Evolutionary conservation across 2,888 invertebrate species (phyloP).

Genomic region (Xanthorhoe designata): DNA sequence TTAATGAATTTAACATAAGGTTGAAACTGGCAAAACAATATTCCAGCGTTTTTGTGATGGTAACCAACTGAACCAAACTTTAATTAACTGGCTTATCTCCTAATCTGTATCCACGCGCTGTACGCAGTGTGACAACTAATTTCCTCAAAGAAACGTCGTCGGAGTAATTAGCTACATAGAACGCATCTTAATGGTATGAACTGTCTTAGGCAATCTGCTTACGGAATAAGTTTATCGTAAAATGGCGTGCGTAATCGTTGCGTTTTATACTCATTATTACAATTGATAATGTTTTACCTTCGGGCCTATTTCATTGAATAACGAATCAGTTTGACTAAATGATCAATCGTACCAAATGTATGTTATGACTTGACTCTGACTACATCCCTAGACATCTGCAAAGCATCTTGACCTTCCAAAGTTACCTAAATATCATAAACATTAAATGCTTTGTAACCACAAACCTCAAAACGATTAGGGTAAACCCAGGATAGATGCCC

Average conservation of each 20-base stretch:
- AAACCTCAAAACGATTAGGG: no score
- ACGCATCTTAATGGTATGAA: neutral
- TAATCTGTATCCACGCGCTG: neutral
- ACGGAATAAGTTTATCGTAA: neutral
- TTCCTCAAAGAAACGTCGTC: conserved; percentile 70
- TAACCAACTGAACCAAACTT: neutral
- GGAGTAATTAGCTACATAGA: conserved; percentile 41
- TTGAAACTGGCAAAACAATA: neutral
- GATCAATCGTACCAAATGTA: no score
- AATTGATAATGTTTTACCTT: no score
- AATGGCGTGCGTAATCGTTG: neutral
- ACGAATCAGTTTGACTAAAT: no score
- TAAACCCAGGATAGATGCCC: no score
- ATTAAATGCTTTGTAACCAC: no score
- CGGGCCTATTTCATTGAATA: no score
- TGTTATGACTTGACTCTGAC: no score
- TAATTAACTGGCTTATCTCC: neutral
- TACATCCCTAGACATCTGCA: no score
- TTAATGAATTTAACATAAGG: neutral
- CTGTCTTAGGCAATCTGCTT: neutral
- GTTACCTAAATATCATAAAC: no score
- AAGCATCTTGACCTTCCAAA: no score
- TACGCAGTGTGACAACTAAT: conserved; percentile 78
- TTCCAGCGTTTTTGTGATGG: neutral
- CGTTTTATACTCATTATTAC: neutral